Percentiles rank a stretch among this genome's conserved stretches.
Evolutionary conservation across 1,140 invertebrate genomes (phyloP).

Genomic region (Trinorchestia longiramus): DNA sequence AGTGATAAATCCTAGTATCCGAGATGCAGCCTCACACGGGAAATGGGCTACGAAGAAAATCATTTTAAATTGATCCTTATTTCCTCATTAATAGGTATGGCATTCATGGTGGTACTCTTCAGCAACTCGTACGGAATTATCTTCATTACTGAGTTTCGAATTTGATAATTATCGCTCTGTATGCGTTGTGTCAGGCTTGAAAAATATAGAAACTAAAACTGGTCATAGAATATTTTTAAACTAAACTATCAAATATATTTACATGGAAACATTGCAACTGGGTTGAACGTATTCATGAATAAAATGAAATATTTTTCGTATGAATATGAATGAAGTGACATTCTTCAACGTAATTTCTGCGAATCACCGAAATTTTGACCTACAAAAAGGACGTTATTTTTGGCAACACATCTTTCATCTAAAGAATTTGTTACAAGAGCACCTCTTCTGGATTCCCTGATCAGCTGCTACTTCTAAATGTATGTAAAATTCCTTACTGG

Average conservation of each 20-base stretch:
- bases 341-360: not conserved
- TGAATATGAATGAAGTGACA: not conserved
- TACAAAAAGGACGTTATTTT: not conserved
- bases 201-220: not conserved
- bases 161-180: not conserved
- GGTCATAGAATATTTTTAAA: not conserved
- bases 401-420: not conserved
- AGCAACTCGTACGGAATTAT: not conserved
- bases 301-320: not conserved
- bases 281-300: not conserved
- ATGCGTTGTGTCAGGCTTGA: not conserved
- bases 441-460: not conserved
- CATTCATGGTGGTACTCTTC: not conserved
- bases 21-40: not conserved
- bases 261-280: too few relatives aligned
- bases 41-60: not conserved
- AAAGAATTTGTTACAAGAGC: not conserved
- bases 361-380: not conserved
- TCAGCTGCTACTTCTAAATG: not conserved
- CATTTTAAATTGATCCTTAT: not conserved
- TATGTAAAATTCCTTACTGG: not conserved
- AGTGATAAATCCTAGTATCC: not conserved
- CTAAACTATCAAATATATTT: too few relatives aligned
- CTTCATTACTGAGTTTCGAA: not conserved
- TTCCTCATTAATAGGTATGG: not conserved